Base-by-base conservation (phyloP, 1,140 invertebrate genomes). In the Drosophila biarmipes region DNA sequence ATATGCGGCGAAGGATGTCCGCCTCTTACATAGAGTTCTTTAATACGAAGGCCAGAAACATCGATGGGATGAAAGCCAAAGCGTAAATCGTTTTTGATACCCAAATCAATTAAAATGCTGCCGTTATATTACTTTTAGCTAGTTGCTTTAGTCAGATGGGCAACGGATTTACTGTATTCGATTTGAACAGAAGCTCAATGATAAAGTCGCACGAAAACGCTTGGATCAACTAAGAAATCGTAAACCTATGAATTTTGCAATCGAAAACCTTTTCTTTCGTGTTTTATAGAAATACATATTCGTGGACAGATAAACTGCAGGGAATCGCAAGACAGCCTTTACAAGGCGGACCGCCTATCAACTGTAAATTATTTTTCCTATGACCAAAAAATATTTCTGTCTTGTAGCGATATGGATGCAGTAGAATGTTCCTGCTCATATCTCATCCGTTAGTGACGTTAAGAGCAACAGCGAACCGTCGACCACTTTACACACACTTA, bases 201-300 rank as follows among this genome's bases (percentile, higher is more conserved):
- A 12, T 58, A 15, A 15, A 24, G 14, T 35, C 15, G 15, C 29
- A 48, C 54, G 35, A 51, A 27, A 54, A 43, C 15, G 46, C 14
- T 19, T 43, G 37, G 62, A 66, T n/a, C 17, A 27, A 19, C 34
- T 12, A 19, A 24, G 14, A 27, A 21, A 53, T 56, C 63, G 54
- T 84, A 67, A 66, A 61, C 12, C 51, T 55, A 51, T 55, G 57
- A 42, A 19, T 55, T 15, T 75, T 81, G 58, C 74, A 66, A 81
- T 42, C 61, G 54, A 80, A 63, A 54, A 21, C 52, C 37, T 63
- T 74, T 76, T 80, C 56, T 90, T 76, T 77, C 68, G 43, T 80
- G 75, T 91, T 78, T 91, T 90, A 59, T 90, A 91, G 90, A 80
- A 79, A 75, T 84, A 73, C 81, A 73, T 86, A 78, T 74, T 77